Base-by-base conservation (phyloP, 1,140 invertebrate species). In the Homalodisca vitripennis region DNA sequence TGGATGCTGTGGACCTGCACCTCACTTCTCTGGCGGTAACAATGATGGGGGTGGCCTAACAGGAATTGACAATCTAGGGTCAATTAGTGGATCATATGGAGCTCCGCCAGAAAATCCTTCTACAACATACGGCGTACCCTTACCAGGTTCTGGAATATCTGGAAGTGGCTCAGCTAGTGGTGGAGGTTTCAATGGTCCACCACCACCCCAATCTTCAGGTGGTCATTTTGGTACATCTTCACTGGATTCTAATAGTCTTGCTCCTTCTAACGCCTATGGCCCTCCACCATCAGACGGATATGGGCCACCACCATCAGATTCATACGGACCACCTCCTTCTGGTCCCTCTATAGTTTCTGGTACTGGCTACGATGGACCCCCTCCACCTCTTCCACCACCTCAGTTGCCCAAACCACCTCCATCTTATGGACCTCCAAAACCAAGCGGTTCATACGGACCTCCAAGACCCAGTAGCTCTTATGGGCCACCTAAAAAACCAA, bases 341-440 rank as follows among this genome's bases (percentile, higher is more conserved):
- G 62, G 67, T 20, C 46, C 22, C 51, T 68, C 55, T 20, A 14
- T 14, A 31, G 65, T 27, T 10, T 29, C 63, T 6, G 31, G 51
- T 67, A 27, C 41, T 1, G 30, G 29, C 68, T 51, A 86, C 66
- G 84, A 84, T 22, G 82, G 82, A n/a, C n/a, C n/a, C 24, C 83
- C 85, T 13, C 82, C 86, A 10, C 76, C 78, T 22, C 69, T 80
- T 29, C 83, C 84, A 13, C 82, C 86, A 12, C 76, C 78, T 26
- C 69, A 80, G 1, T 14, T 46, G 14, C 66, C 69, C 17, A 47
- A 24, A 70, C 57, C 70, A 47, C 68, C 64, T 68, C 51, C 31
- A 24, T 65, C 70, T 29, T 73, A 73, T 66, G 70, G 74, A 31
- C 71, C 71, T 20, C 71, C 73, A 29, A 53, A 72, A 72, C 34